phyloP scores from a whole-genome alignment of 1,140 invertebrate genomes.

The Galendromus occidentalis region DNA sequence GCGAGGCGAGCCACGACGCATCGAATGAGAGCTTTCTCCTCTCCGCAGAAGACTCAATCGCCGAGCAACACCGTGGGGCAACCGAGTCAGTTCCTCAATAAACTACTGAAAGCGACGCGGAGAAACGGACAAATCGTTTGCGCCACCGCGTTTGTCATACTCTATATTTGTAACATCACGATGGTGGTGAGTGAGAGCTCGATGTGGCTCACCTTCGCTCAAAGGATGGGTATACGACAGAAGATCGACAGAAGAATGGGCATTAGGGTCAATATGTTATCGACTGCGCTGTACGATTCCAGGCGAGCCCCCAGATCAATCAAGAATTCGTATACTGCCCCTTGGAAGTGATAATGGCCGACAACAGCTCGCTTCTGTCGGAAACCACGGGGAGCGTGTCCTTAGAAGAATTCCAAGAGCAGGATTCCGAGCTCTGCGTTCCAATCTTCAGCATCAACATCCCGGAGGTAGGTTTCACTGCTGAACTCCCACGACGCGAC shows the following conservation, averaged over 20 bases:
- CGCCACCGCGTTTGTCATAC: neutral
- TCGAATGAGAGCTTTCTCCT: neutral
- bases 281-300: too few relatives aligned
- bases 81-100: neutral
- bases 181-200: neutral
- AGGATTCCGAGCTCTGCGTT: neutral
- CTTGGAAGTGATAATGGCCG: neutral
- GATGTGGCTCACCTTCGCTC: neutral
- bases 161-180: slow-evolving; percentile 1
- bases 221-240: too few relatives aligned
- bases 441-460: neutral
- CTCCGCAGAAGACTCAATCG: too few relatives aligned
- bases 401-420: neutral
- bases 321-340: neutral
- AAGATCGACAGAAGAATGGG: too few relatives aligned
- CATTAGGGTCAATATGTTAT: too few relatives aligned
- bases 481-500: too few relatives aligned
- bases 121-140: neutral
- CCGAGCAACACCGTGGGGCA: too few relatives aligned
- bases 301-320: neutral
- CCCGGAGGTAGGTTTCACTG: slow-evolving; percentile 1
- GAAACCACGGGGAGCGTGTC: neutral
- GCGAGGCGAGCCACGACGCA: neutral
- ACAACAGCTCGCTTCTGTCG: neutral
- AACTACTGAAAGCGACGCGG: neutral